These are phyloP conservation scores for Microcebus ravelobensis DNA, from an alignment of 2,113 vertebrate species.

Conservation along the genomic window DNA sequence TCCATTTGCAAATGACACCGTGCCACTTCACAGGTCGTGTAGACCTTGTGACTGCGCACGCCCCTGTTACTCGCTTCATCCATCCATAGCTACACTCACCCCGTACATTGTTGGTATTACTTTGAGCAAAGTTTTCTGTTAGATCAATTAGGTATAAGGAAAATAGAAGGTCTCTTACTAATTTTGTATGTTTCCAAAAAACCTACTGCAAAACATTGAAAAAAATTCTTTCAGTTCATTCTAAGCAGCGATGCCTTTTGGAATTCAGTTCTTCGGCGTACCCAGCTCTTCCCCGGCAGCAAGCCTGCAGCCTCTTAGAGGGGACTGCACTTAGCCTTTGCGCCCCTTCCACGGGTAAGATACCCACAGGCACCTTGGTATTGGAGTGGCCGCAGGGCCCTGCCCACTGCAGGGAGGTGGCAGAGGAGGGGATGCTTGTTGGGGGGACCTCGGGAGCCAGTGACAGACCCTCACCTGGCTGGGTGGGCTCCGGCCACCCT, in stretches of 20 bases:
- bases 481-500: not conserved
- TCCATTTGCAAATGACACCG: not conserved
- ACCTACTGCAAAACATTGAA: too few relatives aligned
- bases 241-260: not conserved
- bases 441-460: not conserved
- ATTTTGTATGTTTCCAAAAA: not conserved
- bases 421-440: not conserved
- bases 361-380: fast-evolving
- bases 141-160: not conserved
- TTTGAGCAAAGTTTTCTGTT: not conserved
- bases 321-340: not conserved
- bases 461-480: not conserved
- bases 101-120: fast-evolving
- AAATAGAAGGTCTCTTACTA: not conserved
- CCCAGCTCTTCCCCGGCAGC: not conserved
- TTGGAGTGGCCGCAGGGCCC: not conserved
- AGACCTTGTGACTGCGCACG: not conserved
- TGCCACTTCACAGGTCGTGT: not conserved
- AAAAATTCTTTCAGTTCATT: too few relatives aligned
- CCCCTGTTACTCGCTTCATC: not conserved
- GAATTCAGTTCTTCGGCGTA: too few relatives aligned
- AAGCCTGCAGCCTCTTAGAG: not conserved
- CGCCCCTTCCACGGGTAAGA: too few relatives aligned
- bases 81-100: fast-evolving
- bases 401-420: not conserved